phyloP scores from a whole-genome alignment of 2,113 vertebrate species.

The Cyanoliseus patagonus region DNA sequence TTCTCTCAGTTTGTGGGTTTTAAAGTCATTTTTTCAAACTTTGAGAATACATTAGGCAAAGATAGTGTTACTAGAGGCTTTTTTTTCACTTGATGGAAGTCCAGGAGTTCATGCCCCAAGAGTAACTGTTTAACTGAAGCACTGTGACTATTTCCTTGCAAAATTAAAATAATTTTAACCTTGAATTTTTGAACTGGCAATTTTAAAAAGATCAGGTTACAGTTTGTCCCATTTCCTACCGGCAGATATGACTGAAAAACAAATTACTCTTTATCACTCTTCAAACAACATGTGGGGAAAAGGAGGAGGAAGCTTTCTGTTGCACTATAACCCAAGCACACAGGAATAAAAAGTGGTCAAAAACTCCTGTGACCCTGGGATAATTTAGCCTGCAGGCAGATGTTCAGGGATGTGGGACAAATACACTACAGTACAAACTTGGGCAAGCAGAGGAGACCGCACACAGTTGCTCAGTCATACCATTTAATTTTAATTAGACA shows the following conservation, averaged over 20 bases:
- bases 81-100: neutral
- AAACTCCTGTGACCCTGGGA: constrained; percentile 1
- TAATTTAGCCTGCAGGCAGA: constrained; percentile 18
- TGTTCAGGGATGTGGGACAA: neutral
- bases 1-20: neutral
- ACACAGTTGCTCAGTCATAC: neutral
- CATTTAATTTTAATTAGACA: neutral
- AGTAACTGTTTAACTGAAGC: constrained; percentile 45
- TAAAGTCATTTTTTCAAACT: neutral
- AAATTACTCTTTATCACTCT: constrained; percentile 50
- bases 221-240: constrained; percentile 25
- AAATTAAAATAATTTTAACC: constrained; percentile 57
- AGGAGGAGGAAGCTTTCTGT: neutral
- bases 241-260: neutral
- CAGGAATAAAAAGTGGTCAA: neutral
- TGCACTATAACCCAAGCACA: neutral
- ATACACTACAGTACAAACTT: neutral
- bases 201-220: neutral
- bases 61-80: neutral
- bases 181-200: constrained; percentile 42
- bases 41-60: neutral
- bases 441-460: constrained; percentile 14
- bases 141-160: constrained; percentile 22
- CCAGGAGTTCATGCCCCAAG: constrained; percentile 16
- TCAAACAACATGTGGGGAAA: constrained; percentile 2